Conservation (phyloP, 92 coral and sea anemone species). For the Virgularia gustaviana region DNA sequence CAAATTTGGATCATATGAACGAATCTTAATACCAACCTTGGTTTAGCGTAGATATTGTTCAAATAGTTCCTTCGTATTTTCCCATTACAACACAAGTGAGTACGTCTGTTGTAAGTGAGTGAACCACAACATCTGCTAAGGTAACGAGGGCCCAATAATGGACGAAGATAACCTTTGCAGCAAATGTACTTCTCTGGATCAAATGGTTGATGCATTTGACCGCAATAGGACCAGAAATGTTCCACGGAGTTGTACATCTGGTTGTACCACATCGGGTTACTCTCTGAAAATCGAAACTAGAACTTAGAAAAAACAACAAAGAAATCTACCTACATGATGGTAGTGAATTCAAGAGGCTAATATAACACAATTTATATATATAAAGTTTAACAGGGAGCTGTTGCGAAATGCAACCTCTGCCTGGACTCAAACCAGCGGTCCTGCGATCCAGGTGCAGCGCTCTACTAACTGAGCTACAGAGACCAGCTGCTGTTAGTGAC, state of each 20-base stretch:
- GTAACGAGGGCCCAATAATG: conserved; percentile 22
- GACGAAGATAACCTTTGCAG: conserved; percentile 33
- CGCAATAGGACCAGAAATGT: conserved; percentile 18
- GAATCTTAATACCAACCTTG: too few species aligned
- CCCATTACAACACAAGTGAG: conserved; percentile 24
- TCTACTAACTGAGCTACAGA: too few species aligned
- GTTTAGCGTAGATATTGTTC: conserved; percentile 2
- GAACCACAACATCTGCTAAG: conserved; percentile 24
- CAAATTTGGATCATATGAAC: too few species aligned
- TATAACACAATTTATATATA: too few species aligned
- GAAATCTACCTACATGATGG: too few species aligned
- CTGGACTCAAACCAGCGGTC: too few species aligned
- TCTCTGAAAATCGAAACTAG: conserved; percentile 3
- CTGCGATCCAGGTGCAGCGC: too few species aligned
- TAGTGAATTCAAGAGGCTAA: too few species aligned
- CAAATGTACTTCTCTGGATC: conserved; percentile 26
- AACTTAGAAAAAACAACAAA: background rate
- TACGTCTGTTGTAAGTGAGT: conserved; percentile 11
- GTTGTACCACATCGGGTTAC: background rate
- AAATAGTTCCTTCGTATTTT: conserved; percentile 15
- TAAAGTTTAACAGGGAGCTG: too few species aligned
- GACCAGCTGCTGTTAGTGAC: too few species aligned
- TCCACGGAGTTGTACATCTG: conserved; percentile 25
- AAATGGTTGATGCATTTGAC: conserved; percentile 14
- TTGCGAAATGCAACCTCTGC: too few species aligned